Evolutionary conservation across 2,888 invertebrate species (phyloP), one percentile per base, ranked within the genome.

Genomic region (Metopia argyrocephala): DNA sequence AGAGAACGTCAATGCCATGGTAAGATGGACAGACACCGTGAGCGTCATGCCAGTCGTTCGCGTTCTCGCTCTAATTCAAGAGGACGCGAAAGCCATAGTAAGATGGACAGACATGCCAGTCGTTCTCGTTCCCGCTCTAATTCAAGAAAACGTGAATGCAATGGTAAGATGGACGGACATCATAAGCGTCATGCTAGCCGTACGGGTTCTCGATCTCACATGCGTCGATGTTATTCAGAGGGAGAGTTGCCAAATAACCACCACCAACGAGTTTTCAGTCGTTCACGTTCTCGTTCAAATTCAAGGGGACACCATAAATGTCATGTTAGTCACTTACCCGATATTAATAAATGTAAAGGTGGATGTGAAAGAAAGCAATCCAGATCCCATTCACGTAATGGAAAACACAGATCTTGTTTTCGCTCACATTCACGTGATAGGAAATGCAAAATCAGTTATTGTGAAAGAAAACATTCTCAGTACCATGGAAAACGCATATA

Each of bases 41-140:
- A 64, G 12, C 57, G 50, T n/a, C 48, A 69, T 64, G 62, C 23
- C 9, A 57, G 57, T 48, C 69, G 59, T n/a, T 79, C 46, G 5
- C 64, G 27, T 57, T 68, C 73, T 20, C 65, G 65, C 3, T 65
- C 61, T 1, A 27, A 78, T 20, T 78, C 74, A 5, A 46, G 52
- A 4, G 56, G 23, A 6, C 61, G 45, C 12, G 20, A 66, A n/a
- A 38, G 38, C 3, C 25, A 23, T 50, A 45, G 20, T 0, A 23
- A 68, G 1, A 20, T 56, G 0, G 7, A 64, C 1, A 74, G 59
- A 52, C 70, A 62, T 56, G 38, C 23, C 9, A 50, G 57, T 28
- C 59, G 79, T 12, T 74, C 74, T 7, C 68, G 48, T 21, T 78
- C 73, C 5, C 68, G 69, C 6, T 62, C 38, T 1, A 6, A 18